These are phyloP conservation scores for Suillia variegata DNA, from an alignment of 2,888 invertebrate species.

Conservation along the genomic window DNA sequence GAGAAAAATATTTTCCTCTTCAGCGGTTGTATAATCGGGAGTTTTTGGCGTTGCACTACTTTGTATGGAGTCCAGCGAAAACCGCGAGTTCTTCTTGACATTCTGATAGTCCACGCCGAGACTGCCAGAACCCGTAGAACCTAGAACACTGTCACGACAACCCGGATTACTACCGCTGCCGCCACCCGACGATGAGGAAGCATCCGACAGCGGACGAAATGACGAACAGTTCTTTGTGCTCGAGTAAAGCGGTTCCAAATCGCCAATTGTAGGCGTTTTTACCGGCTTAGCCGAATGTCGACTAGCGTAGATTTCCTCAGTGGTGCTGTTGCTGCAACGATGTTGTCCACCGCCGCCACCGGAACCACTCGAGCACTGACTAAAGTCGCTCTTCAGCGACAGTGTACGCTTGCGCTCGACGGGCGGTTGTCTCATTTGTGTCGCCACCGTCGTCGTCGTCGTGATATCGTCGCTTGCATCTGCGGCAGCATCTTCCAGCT, in stretches of 20 bases:
- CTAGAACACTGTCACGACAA: constrained; percentile 35
- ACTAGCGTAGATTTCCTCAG: constrained; percentile 45
- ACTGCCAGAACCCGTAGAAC: constrained; percentile 42
- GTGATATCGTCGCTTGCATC: too few relatives aligned
- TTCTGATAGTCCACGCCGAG: constrained; percentile 50
- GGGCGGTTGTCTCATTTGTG: constrained; percentile 13
- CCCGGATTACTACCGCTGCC: constrained; percentile 37
- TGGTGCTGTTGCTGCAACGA: constrained; percentile 30
- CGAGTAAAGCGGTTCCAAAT: constrained; percentile 55
- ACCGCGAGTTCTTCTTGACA: constrained; percentile 56
- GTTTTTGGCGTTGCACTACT: constrained; percentile 59
- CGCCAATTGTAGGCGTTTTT: constrained; percentile 49
- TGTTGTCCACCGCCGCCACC: constrained; percentile 22
- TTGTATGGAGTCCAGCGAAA: constrained; percentile 58
- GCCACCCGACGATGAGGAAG: constrained; percentile 52
- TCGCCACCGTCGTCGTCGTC: not conserved
- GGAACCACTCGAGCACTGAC: constrained; percentile 38
- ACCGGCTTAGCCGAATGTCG: constrained; percentile 47
- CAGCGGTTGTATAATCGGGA: constrained; percentile 54
- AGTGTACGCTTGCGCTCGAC: constrained; percentile 50
- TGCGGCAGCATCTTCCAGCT: constrained; percentile 46
- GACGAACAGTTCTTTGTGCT: constrained; percentile 36
- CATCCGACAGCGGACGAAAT: constrained; percentile 57
- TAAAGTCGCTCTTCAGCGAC: constrained; percentile 50
- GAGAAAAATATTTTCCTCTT: constrained; percentile 56